These are phyloP conservation scores for Aphrophora alni DNA, from an alignment of 2,888 invertebrate genomes.

Conservation along the genomic window DNA sequence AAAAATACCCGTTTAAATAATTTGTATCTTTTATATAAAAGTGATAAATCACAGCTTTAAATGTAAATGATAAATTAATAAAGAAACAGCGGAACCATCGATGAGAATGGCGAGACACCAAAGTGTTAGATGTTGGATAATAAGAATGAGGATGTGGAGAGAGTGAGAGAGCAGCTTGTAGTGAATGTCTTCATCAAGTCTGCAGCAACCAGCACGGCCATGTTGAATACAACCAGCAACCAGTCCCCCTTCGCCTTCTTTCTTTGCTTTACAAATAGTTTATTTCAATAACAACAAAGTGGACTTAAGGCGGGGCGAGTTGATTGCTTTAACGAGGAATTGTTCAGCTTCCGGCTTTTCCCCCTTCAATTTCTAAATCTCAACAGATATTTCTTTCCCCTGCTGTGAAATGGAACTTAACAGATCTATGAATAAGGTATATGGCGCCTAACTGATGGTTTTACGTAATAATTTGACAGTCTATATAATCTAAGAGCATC, in stretches of 20 bases:
- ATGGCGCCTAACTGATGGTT: too few species aligned
- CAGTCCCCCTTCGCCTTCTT: background rate
- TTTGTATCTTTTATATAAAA: too few species aligned
- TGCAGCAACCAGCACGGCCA: background rate
- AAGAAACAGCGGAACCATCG: too few species aligned
- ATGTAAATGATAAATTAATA: too few species aligned
- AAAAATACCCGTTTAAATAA: too few species aligned
- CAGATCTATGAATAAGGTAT: too few species aligned
- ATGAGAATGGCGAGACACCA: background rate
- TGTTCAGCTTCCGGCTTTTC: background rate
- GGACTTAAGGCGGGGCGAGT: background rate
- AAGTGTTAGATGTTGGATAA: background rate
- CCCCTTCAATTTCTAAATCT: background rate
- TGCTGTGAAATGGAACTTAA: background rate
- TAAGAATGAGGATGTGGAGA: background rate
- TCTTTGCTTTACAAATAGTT: background rate
- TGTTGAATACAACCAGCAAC: background rate
- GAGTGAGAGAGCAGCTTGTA: background rate
- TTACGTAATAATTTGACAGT: too few species aligned
- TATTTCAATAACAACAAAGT: background rate
- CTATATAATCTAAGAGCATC: too few species aligned
- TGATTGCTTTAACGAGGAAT: background rate
- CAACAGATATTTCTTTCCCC: background rate
- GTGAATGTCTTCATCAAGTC: background rate
- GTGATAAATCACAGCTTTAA: too few species aligned